Conservation (phyloP, 2,888 invertebrate genomes). For the Aleiodes leptofemur region DNA sequence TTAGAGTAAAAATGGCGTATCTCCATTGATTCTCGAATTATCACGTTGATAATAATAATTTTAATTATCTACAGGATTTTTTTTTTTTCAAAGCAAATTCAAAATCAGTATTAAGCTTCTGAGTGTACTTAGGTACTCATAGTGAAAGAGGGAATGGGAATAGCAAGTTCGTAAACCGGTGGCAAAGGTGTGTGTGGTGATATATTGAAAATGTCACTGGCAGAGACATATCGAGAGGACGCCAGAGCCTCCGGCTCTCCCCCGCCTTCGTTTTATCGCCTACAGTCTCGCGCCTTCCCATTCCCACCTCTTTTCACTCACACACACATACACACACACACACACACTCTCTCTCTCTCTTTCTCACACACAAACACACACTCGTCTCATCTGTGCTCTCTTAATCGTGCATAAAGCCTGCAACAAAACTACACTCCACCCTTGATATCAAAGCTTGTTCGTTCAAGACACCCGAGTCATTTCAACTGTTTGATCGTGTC, state of each 20-base stretch:
- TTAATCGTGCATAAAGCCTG: no score
- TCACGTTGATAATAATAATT: no score
- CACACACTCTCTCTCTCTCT: no score
- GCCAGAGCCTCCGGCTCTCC: conserved; percentile 53
- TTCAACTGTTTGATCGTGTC: no score
- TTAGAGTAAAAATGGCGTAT: no score
- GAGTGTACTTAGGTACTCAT: conserved; percentile 29
- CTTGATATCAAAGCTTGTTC: no score
- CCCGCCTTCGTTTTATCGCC: conserved; percentile 65
- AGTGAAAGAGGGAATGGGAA: conserved; percentile 61
- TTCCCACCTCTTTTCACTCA: conserved; percentile 16
- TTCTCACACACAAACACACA: no score
- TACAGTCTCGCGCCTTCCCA: conserved; percentile 60
- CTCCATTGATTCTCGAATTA: no score
- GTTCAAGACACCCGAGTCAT: no score
- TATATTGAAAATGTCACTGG: conserved; percentile 73
- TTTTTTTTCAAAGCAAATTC: background rate
- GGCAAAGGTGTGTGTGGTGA: conserved; percentile 67
- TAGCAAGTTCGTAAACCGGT: conserved; percentile 64
- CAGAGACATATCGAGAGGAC: conserved; percentile 72
- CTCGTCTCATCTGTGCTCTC: no score
- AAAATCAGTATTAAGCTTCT: conserved; percentile 54
- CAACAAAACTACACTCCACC: no score
- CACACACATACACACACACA: no score
- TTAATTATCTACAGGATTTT: background rate